Percentiles rank a stretch among this genome's conserved stretches.
Evolutionary conservation across 2,113 vertebrate species (phyloP).

Genomic region (Gadus macrocephalus): DNA sequence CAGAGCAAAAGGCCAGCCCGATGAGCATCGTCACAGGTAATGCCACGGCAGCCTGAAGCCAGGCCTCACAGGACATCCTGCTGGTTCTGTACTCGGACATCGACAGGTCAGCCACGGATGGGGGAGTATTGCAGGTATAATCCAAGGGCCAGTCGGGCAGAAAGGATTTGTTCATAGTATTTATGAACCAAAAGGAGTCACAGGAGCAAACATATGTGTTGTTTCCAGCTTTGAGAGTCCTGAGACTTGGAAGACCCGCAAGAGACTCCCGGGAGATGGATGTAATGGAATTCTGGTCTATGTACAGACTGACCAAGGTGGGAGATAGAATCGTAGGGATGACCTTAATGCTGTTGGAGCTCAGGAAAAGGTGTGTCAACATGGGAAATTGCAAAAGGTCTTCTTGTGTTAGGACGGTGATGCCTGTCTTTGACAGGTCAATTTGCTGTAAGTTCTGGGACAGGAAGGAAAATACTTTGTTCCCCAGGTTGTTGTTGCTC

Average conservation of each 20-base stretch:
- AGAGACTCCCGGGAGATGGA: conserved; percentile 38
- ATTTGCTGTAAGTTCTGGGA: conserved; percentile 51
- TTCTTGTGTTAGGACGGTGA: conserved; percentile 41
- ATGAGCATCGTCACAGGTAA: conserved; percentile 31
- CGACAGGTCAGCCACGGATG: conserved; percentile 16
- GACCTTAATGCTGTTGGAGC: conserved; percentile 54
- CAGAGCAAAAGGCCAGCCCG: conserved; percentile 16
- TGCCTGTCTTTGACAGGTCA: conserved; percentile 60
- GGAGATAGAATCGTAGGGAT: conserved; percentile 43
- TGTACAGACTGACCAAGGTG: conserved; percentile 34
- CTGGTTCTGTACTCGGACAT: conserved; percentile 40
- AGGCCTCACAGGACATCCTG: conserved; percentile 42
- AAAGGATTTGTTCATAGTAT: conserved; percentile 50
- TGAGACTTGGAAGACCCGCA: conserved; percentile 33
- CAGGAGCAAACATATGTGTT: conserved; percentile 63
- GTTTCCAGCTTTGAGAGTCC: conserved; percentile 46
- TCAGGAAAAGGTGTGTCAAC: conserved; percentile 51
- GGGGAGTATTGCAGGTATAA: conserved; percentile 51
- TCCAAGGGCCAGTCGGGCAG: conserved; percentile 59
- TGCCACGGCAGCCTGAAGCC: conserved; percentile 44
- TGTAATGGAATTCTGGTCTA: conserved; percentile 59
- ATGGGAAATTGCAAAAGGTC: conserved; percentile 36
- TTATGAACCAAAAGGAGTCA: conserved; percentile 61
- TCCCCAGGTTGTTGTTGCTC: conserved; percentile 56
- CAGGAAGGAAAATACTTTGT: conserved; percentile 48